Base-by-base conservation (phyloP, 2,888 invertebrate genomes). In the Cephus rjabovi region DNA sequence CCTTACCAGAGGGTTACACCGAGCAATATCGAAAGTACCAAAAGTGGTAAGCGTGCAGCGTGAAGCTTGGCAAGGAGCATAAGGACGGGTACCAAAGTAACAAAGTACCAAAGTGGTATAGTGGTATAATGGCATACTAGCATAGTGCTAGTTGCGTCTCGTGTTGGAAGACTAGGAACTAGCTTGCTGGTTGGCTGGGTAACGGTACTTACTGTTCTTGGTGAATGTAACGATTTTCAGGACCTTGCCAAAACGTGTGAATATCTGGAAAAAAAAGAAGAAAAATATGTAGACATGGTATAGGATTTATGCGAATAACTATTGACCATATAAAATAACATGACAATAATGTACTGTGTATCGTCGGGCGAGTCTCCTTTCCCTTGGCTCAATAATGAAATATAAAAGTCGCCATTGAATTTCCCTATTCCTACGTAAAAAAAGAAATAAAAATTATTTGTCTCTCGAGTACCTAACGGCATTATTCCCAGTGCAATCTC, bases 201-300 rank as follows among this genome's bases (percentile, higher is more conserved):
- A 71, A 35, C 74, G 73, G 35, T 86, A 95, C 97, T 97, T 94
- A 98, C 99, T 98, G 93, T 99, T 99, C 94, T 99, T 99, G 90
- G 98, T 99, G 94, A 99, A 99, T 88, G 99, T 99, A 91, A 99
- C 99, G 90, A 99, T 99, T 93, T 99, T 99, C 90, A 99, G 95
- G 89, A 99, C 99, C 94, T 98, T 99, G 89, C 99, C 99, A 93
- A 97, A 99, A 87, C 99, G 96, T 89, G 98, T 98, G 95, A 99
- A 99, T 93, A 99, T 98, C 95, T 99, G 96, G 89, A 94, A 94
- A 82, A 88, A 86, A 84, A 85, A 82, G 75, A 82, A 4, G 30
- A 69, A 70, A 9, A 11, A 34, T 6, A 34, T 71, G 9, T 71
- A 71, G 71, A 71, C 15, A 70, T 0, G 11, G 12, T 70, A 12